A percentile compares a stretch with the other conserved stretches of the same genome.
Evolutionary conservation across 2,888 invertebrate genomes (phyloP).

Genomic region (Carpatolechia fugitivella): DNA sequence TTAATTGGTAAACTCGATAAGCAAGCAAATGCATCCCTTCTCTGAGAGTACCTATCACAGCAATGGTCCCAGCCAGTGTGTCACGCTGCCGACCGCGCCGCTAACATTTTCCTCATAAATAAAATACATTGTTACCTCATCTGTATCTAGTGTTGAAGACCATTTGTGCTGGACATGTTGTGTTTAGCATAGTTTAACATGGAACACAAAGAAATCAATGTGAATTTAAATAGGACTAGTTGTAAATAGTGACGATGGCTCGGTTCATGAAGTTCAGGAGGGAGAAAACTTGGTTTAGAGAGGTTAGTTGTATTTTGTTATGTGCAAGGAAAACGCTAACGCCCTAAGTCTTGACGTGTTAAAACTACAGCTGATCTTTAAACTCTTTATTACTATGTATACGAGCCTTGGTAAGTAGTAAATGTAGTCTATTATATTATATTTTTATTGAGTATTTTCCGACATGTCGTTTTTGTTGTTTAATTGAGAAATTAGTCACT

Average conservation of each 20-base stretch:
- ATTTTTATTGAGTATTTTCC: too few relatives aligned
- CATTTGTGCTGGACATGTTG: background rate
- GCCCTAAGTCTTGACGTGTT: background rate
- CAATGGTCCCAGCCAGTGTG: constrained; percentile 36
- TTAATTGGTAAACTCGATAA: constrained; percentile 23
- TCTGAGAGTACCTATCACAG: constrained; percentile 30
- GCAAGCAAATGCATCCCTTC: constrained; percentile 22
- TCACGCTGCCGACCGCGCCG: constrained; percentile 30
- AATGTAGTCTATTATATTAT: too few relatives aligned
- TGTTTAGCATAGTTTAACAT: background rate
- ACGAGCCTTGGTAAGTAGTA: too few relatives aligned
- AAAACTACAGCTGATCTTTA: background rate
- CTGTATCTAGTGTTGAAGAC: constrained; percentile 3
- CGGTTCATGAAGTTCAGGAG: constrained; percentile 53
- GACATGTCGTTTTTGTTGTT: background rate
- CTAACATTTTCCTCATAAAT: constrained; percentile 30
- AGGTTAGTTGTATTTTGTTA: constrained; percentile 36
- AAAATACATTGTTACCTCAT: constrained; percentile 15
- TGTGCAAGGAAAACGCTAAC: background rate
- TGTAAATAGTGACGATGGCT: constrained; percentile 20
- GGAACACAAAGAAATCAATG: background rate
- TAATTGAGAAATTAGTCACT: background rate
- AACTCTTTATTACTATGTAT: background rate
- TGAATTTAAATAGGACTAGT: constrained; percentile 2
- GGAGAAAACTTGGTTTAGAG: constrained; percentile 65